phyloP scores from a whole-genome alignment of 2,797 vertebrate species.

The Melanotaenia boesemani region DNA sequence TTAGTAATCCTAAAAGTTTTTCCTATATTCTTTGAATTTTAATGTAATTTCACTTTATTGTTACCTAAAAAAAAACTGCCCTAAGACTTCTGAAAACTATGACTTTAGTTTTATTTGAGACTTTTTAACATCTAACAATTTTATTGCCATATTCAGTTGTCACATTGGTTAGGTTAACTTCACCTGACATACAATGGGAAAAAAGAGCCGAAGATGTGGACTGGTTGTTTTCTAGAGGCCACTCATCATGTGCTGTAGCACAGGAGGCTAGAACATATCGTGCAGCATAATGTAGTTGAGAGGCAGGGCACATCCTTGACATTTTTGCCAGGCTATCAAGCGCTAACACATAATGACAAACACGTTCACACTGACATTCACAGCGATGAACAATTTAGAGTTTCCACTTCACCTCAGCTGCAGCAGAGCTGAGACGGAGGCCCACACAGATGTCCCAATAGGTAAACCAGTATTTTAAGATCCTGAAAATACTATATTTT shows the following conservation, averaged over 20 bases:
- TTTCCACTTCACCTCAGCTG: slow-evolving; percentile 46
- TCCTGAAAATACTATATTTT: too few relatives aligned
- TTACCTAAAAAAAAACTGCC: too few relatives aligned
- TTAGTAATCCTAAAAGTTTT: too few relatives aligned
- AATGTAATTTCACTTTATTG: too few relatives aligned
- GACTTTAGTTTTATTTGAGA: too few relatives aligned
- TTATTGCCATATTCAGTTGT: too few relatives aligned
- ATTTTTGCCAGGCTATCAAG: slow-evolving; percentile 48
- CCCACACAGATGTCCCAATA: slow-evolving; percentile 19
- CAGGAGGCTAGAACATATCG: not conserved
- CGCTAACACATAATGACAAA: slow-evolving; percentile 58
- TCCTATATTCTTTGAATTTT: too few relatives aligned
- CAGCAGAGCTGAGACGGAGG: slow-evolving; percentile 12
- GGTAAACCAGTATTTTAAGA: too few relatives aligned
- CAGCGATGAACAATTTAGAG: slow-evolving; percentile 42
- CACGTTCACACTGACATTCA: slow-evolving; percentile 57
- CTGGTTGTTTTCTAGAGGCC: not conserved
- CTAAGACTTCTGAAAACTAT: too few relatives aligned
- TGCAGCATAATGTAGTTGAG: slow-evolving; percentile 11
- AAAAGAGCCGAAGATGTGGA: not conserved
- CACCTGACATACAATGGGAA: not conserved
- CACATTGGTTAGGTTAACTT: too few relatives aligned
- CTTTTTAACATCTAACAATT: too few relatives aligned
- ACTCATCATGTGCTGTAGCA: not conserved
- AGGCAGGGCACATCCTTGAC: slow-evolving; percentile 46